phyloP scores from a whole-genome alignment of 2,888 invertebrate genomes.

The Cephus pulcher region DNA sequence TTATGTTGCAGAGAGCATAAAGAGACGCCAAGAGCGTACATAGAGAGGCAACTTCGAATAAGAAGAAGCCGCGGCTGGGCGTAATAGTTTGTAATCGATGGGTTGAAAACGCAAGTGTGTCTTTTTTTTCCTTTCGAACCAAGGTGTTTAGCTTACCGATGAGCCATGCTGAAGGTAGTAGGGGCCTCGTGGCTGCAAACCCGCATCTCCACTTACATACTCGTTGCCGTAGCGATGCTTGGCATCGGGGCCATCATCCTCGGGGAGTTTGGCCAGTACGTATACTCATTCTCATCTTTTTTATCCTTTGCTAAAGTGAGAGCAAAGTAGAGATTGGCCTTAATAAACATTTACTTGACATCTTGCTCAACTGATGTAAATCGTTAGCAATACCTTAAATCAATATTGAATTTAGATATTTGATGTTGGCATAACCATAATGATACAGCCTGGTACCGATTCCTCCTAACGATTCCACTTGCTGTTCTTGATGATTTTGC shows the following conservation, averaged over 20 bases:
- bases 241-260: conserved; percentile 78
- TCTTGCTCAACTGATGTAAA: neutral
- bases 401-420: neutral
- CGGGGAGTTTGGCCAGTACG: conserved; percentile 77
- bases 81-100: conserved; percentile 60
- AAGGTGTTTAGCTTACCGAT: conserved; percentile 59
- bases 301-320: neutral
- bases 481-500: neutral
- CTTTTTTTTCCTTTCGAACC: conserved; percentile 34
- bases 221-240: conserved; percentile 75
- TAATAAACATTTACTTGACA: neutral
- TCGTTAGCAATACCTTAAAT: neutral
- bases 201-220: conserved; percentile 78
- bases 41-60: conserved; percentile 33
- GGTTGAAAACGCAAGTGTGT: conserved; percentile 60
- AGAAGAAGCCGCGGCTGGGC: conserved; percentile 39
- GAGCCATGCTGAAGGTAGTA: conserved; percentile 79
- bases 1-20: conserved; percentile 33
- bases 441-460: neutral
- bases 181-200: conserved; percentile 84
- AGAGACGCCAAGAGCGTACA: conserved; percentile 22
- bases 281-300: conserved; percentile 14
- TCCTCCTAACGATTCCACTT: neutral
- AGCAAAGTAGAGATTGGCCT: neutral
- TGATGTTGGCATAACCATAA: neutral